Conservation (phyloP, 2,113 vertebrate genomes). For the Ahaetulla prasina region DNA sequence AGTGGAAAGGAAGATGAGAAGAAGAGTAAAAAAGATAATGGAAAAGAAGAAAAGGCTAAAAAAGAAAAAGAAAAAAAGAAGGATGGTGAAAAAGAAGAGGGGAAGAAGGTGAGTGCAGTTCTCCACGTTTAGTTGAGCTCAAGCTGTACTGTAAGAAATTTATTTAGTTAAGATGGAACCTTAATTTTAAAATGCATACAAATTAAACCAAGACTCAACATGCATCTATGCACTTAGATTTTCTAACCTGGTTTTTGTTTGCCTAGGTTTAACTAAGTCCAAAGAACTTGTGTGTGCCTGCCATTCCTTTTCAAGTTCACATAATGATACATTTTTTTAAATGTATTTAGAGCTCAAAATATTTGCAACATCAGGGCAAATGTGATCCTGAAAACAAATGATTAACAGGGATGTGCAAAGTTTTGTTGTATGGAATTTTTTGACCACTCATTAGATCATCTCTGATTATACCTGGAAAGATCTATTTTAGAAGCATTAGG, state of each 20-base stretch:
- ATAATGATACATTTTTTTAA: not conserved
- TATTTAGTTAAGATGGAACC: not conserved
- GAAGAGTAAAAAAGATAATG: conserved; percentile 78
- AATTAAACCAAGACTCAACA: not conserved
- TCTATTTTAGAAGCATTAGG: not conserved
- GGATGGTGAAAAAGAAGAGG: conserved; percentile 83
- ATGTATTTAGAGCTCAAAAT: not conserved
- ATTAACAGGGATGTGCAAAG: not conserved
- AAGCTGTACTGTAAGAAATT: not conserved
- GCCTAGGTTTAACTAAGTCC: not conserved
- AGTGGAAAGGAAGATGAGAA: conserved; percentile 87
- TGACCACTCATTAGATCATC: not conserved
- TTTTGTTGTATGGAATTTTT: not conserved
- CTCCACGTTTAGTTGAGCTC: not conserved
- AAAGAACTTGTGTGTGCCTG: not conserved
- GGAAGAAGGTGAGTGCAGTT: conserved; percentile 77
- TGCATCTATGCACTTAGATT: not conserved
- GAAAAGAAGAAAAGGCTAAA: conserved; percentile 77
- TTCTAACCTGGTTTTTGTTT: not conserved
- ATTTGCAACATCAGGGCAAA: not conserved
- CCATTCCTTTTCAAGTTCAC: not conserved
- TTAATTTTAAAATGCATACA: not conserved
- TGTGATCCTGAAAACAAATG: not conserved
- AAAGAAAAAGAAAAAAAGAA: conserved; percentile 82
- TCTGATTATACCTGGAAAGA: not conserved